Percentiles rank a stretch among this genome's conserved stretches.
Evolutionary conservation across 2,888 invertebrate species (phyloP).

Genomic region (Tetanocera ferruginea): DNA sequence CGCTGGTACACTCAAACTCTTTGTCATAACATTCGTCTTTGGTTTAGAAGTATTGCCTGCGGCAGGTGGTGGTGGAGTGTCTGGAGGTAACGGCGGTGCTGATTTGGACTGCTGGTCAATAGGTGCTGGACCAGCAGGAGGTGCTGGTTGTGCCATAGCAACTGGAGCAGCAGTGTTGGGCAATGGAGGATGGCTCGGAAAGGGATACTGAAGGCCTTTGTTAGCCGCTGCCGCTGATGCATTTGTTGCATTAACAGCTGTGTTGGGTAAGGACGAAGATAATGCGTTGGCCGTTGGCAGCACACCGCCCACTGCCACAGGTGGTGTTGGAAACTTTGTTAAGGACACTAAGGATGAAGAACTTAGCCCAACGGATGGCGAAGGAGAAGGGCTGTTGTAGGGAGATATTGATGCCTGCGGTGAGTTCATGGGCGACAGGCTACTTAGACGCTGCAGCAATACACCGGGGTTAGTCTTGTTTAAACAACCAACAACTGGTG

Average conservation of each 20-base stretch:
- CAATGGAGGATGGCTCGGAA: constrained; percentile 82
- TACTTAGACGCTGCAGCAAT: constrained; percentile 64
- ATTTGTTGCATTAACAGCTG: constrained; percentile 20
- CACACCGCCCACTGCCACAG: background rate
- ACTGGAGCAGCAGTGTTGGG: constrained; percentile 67
- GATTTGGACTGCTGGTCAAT: constrained; percentile 48
- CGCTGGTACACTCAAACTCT: constrained; percentile 66
- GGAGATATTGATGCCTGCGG: constrained; percentile 69
- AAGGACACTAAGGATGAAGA: constrained; percentile 8
- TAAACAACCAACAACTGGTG: constrained; percentile 55
- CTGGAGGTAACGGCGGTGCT: constrained; percentile 43
- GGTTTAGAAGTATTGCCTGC: constrained; percentile 59
- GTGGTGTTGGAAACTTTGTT: background rate
- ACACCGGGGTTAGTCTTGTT: constrained; percentile 50
- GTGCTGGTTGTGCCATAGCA: constrained; percentile 59
- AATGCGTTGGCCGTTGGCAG: background rate
- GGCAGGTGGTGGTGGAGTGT: constrained; percentile 48
- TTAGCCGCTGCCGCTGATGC: constrained; percentile 52
- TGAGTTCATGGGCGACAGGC: constrained; percentile 69
- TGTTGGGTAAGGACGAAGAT: constrained; percentile 49
- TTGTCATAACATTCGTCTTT: constrained; percentile 62
- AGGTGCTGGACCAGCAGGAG: constrained; percentile 51
- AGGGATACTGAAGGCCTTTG: constrained; percentile 79
- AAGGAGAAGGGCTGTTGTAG: constrained; percentile 69
- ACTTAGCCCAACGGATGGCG: constrained; percentile 61